Evolutionary conservation across 2,113 vertebrate genomes (phyloP), one percentile per base, ranked within the genome.

Genomic region (Numida meleagris): DNA sequence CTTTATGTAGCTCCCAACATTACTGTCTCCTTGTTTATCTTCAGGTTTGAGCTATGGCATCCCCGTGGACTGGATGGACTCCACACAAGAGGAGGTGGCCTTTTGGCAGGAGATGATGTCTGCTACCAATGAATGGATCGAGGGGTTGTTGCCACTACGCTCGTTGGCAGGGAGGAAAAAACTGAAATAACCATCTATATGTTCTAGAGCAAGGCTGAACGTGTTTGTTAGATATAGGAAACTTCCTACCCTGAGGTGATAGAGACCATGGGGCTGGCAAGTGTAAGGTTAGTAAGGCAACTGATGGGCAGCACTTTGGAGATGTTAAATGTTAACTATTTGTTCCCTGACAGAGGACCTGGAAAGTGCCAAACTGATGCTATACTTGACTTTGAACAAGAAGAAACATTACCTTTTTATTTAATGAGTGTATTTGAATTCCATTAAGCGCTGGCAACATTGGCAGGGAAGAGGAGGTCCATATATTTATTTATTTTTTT

Each of bases 71-170:
- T 98, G 97, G 97, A 97, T 98, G 97, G 97, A 97, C 78, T 98
- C 97, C 79, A 98, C 97, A 0, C 97, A 97, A 61, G 97, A 98
- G 80, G 97, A 98, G 76, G 95, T 97, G 73, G 96, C 96, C 50
- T 96, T 98, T 51, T 98, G 97, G 97, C 97, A 98, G 86, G 97
- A 98, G 86, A 98, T 98, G 97, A 97, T 97, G 95, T 42, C 89
- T 0, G 95, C 94, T 46, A 73, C 97, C 77, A 97, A 97, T 11
- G 97, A 98, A 33, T 98, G 97, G 97, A 96, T 97, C 3, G 97
- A 97, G 63, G 97, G 97, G 53, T 83, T 97, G 18, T 88, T 98
- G 83, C 97, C 96, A 0, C 73, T 98, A 92, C 97, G 97, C 59
- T 97, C 97, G 0, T 85, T 97, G 87, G 85, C 93, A 38, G 93